A percentile compares a stretch with the other conserved stretches of the same genome.
These are phyloP conservation scores for Eupithecia pulchellata DNA, from an alignment of 2,888 invertebrate species.

Conservation along the genomic window DNA sequence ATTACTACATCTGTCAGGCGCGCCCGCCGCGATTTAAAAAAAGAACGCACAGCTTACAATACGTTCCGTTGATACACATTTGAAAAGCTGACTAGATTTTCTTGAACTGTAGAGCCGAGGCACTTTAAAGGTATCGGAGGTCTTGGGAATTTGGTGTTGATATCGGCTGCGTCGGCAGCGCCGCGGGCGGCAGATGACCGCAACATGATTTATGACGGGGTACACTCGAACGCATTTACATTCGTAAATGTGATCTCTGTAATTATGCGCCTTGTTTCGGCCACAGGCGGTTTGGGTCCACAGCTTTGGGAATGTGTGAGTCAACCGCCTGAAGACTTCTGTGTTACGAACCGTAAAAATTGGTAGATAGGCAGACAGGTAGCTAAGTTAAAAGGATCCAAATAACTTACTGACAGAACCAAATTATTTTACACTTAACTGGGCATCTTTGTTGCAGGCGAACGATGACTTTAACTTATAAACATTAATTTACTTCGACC, in stretches of 20 bases:
- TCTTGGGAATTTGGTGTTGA: slow-evolving; percentile 45
- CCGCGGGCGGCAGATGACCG: slow-evolving; percentile 84
- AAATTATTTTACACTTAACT: slow-evolving; percentile 16
- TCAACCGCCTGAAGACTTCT: slow-evolving; percentile 58
- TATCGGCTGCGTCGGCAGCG: slow-evolving; percentile 65
- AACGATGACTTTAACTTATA: slow-evolving; percentile 42
- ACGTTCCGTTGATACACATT: slow-evolving; percentile 49
- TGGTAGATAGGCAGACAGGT: slow-evolving; percentile 14
- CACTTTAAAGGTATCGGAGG: slow-evolving; percentile 16
- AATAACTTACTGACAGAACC: slow-evolving; percentile 27
- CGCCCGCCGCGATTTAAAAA: slow-evolving; percentile 77
- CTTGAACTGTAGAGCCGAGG: slow-evolving; percentile 33
- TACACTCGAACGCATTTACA: slow-evolving; percentile 73
- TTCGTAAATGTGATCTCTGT: slow-evolving; percentile 80
- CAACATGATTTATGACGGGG: slow-evolving; percentile 77
- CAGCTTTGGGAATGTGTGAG: slow-evolving; percentile 48
- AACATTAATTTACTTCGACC: slow-evolving; percentile 62
- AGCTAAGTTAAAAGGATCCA: slow-evolving; percentile 14
- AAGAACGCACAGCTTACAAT: slow-evolving; percentile 69
- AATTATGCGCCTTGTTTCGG: slow-evolving; percentile 78
- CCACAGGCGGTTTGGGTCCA: slow-evolving; percentile 63
- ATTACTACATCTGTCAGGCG: slow-evolving; percentile 80
- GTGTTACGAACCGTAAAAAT: slow-evolving; percentile 57
- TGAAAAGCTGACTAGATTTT: slow-evolving; percentile 44
- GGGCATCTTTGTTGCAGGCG: slow-evolving; percentile 10